Base-by-base conservation (phyloP, 1,140 invertebrate species). In the Meloidogyne floridensis region DNA sequence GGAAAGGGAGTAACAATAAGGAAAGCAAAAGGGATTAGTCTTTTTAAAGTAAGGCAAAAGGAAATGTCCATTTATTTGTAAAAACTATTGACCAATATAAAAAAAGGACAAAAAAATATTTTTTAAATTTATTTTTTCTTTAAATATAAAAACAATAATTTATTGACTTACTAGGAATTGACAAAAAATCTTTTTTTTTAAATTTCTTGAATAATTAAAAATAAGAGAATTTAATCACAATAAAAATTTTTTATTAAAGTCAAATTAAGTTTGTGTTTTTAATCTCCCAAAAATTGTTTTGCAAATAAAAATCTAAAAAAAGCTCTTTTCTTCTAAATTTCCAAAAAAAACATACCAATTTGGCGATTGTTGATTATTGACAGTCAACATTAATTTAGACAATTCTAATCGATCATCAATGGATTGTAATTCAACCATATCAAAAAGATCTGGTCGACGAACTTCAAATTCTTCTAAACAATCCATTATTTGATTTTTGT, bases 381-480 rank as follows among this genome's bases (percentile, higher is more conserved):
- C n/a, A 59, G 15, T 65, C 2, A 77, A 6, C 6, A 85, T 69
- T 20, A 86, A 53, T 65, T 87, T 80, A 32, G 82, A 83, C 20
- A 88, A 84, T 69, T 87, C 87, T 74, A 69, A 75, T 69, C 83
- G 71, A 42, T 89, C 87, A 71, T 88, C 87, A 42, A 88, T 81
- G 15, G 81, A 88, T 54, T 81, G 82, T 75, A 89, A 76, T 54
- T 89, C 87, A 20, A 88, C 11, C 47, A 86, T 18, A 69, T 88
- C 87, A 72, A 88, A 88, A 15, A 88, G 75, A 77, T 80, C 73
- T n/a, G 59, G 59, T 71, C 32, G 75, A 69, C 18, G 20, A 11
- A 72, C 47, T 80, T 87, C 88, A 65, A 87, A 87, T n/a, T 89
- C 87, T 73, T 86, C 83, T 6, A 87, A 85, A 18, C 59, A 32